These are phyloP conservation scores for Lamprotornis superbus DNA, from an alignment of 2,113 vertebrate genomes.

Conservation along the genomic window DNA sequence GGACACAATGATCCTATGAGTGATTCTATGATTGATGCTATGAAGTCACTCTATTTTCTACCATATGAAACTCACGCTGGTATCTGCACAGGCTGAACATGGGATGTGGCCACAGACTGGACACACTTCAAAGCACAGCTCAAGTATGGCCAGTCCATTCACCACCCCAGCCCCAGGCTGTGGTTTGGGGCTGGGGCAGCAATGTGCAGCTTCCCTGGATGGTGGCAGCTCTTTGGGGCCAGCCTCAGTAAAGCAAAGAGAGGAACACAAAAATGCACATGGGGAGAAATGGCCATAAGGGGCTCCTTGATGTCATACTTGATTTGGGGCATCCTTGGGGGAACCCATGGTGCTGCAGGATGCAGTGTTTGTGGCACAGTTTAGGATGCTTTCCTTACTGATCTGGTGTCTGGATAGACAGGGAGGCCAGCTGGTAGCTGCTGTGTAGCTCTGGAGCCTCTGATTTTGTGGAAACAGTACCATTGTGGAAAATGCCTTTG, in stretches of 20 bases:
- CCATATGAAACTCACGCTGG: background rate
- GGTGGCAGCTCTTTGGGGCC: background rate
- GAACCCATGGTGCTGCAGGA: background rate
- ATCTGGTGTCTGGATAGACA: background rate
- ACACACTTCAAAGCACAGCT: background rate
- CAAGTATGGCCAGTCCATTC: background rate
- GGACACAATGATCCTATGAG: background rate
- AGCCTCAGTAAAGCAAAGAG: background rate
- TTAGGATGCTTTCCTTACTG: background rate
- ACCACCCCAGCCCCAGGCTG: background rate
- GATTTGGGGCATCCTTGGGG: background rate
- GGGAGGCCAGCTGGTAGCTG: background rate
- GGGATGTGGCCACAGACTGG: background rate
- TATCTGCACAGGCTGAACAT: background rate
- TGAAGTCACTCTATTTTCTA: background rate
- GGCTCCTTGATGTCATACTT: background rate
- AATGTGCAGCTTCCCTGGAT: background rate
- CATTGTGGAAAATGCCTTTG: background rate
- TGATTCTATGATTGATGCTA: background rate
- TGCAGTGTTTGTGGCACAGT: background rate
- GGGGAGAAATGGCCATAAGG: rapidly evolving
- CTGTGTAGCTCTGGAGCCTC: background rate
- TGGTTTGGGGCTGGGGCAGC: background rate
- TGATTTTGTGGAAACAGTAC: background rate
- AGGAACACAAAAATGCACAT: background rate